Evolutionary conservation across 2,888 invertebrate species (phyloP).

Genomic region (Pterostichus niger): DNA sequence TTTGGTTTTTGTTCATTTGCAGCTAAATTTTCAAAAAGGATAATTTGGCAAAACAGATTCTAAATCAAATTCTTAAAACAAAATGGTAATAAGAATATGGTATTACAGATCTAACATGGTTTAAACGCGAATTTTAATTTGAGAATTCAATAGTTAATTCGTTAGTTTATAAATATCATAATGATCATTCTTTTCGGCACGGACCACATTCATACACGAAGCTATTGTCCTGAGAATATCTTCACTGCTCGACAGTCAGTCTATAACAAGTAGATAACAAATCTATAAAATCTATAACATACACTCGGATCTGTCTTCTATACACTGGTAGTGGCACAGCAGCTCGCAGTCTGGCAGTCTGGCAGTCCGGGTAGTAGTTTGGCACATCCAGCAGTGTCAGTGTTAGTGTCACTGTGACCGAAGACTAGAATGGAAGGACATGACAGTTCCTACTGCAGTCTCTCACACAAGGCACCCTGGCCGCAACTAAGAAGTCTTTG

Average conservation of each 20-base stretch:
- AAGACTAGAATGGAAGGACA: constrained; percentile 57
- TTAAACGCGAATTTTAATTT: no score
- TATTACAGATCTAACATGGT: no score
- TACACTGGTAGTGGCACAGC: constrained; percentile 70
- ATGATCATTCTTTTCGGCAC: neutral
- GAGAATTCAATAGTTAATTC: no score
- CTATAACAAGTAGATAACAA: constrained; percentile 69
- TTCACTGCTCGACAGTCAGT: constrained; percentile 62
- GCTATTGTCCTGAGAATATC: constrained; percentile 64
- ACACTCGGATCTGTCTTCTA: constrained; percentile 72
- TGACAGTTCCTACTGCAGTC: constrained; percentile 60
- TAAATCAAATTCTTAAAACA: no score
- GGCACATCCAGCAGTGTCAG: constrained; percentile 73
- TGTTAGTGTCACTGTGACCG: constrained; percentile 19
- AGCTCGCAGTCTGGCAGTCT: neutral
- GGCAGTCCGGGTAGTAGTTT: constrained; percentile 69
- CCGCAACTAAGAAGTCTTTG: constrained; percentile 42
- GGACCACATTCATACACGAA: constrained; percentile 45
- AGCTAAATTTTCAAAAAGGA: no score
- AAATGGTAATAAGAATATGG: no score
- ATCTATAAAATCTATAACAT: constrained; percentile 77
- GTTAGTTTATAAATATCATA: neutral
- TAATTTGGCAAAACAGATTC: no score
- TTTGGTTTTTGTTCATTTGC: no score
- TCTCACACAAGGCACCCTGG: constrained; percentile 63